These are phyloP conservation scores for Hydrolagus colliei DNA, from an alignment of 2,797 vertebrate genomes.

Conservation along the genomic window DNA sequence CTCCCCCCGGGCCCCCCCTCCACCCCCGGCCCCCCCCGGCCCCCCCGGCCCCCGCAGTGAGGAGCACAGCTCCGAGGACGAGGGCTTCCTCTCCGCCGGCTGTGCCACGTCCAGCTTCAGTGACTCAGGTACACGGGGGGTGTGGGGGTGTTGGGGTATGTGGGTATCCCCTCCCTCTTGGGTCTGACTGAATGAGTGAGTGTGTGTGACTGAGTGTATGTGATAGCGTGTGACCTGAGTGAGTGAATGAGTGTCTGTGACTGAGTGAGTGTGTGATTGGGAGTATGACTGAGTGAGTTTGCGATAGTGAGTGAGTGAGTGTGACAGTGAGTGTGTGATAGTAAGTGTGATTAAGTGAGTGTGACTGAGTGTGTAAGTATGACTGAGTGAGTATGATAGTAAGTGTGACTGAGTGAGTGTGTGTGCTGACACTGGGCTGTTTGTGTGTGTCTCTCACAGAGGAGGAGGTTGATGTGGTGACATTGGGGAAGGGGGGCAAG, in stretches of 20 bases:
- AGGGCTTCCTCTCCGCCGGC: constrained; percentile 47
- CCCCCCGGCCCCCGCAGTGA: constrained; percentile 41
- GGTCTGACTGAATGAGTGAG: no score
- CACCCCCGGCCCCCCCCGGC: constrained; percentile 1
- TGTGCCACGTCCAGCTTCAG: constrained; percentile 50
- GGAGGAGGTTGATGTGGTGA: constrained; percentile 70
- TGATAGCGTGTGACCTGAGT: no score
- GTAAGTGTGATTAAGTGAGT: not conserved
- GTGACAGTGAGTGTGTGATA: no score
- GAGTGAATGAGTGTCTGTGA: no score
- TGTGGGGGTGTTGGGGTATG: no score
- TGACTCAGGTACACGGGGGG: constrained; percentile 60
- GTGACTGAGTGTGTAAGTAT: not conserved
- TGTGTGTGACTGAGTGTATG: no score
- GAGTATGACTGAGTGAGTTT: no score
- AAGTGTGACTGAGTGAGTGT: no score
- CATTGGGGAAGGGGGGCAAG: constrained; percentile 42
- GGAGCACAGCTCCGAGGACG: constrained; percentile 56
- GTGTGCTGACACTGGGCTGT: not conserved
- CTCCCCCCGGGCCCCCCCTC: not conserved
- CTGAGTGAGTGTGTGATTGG: no score
- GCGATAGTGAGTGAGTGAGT: no score
- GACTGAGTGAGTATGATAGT: no score
- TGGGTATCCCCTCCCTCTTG: no score
- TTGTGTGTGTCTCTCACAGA: constrained; percentile 44